A percentile compares a stretch with the other conserved stretches of the same genome.
These are phyloP conservation scores for Napeogenes inachia DNA, from an alignment of 2,888 invertebrate genomes.

Conservation along the genomic window DNA sequence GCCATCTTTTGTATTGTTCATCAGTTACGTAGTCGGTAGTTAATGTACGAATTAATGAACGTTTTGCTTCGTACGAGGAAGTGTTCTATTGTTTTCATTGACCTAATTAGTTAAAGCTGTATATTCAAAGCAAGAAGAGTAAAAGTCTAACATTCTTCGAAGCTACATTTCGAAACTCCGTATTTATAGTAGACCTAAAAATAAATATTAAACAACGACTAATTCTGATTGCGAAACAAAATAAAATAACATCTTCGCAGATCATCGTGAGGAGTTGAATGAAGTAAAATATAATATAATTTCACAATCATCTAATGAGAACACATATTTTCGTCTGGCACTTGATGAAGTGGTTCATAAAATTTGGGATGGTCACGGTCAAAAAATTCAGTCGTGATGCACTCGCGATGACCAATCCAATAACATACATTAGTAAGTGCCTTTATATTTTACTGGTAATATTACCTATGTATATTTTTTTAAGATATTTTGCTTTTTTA, in stretches of 20 bases:
- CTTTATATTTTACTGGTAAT: too few relatives aligned
- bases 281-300: neutral
- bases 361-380: conserved; percentile 69
- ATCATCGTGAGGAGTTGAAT: neutral
- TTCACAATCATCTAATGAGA: conserved; percentile 13
- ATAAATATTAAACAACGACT: neutral
- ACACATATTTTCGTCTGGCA: conserved; percentile 39
- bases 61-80: conserved; percentile 59
- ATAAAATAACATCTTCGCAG: neutral
- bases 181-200: conserved; percentile 10
- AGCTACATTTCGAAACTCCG: neutral
- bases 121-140: conserved; percentile 12
- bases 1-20: conserved; percentile 70
- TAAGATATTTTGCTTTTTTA: too few relatives aligned
- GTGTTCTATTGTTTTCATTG: conserved; percentile 56
- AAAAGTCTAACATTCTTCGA: conserved; percentile 21
- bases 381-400: conserved; percentile 60
- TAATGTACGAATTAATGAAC: conserved; percentile 70
- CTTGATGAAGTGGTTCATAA: conserved; percentile 48
- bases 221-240: neutral
- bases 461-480: too few relatives aligned
- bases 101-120: conserved; percentile 33
- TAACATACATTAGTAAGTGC: conserved; percentile 12
- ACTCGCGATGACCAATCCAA: conserved; percentile 51
- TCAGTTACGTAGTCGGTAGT: conserved; percentile 63